These are phyloP conservation scores for Monopis laevigella DNA, from an alignment of 2,888 invertebrate species.

Conservation along the genomic window DNA sequence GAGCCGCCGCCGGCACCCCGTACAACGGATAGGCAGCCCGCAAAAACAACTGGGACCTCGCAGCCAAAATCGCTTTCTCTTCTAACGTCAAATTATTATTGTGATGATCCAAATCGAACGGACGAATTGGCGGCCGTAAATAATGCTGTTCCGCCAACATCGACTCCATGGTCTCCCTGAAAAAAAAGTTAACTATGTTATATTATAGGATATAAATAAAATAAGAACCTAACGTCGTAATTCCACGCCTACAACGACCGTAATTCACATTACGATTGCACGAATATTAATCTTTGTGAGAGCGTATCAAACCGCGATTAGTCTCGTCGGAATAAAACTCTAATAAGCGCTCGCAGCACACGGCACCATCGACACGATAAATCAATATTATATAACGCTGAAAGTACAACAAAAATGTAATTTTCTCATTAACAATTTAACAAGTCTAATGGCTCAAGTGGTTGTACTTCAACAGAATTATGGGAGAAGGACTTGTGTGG, in stretches of 20 bases:
- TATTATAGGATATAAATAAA: not conserved
- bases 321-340: constrained; percentile 6
- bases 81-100: constrained; percentile 78
- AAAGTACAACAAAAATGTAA: constrained; percentile 4
- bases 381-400: not conserved
- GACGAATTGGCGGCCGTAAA: constrained; percentile 78
- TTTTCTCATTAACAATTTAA: constrained; percentile 4
- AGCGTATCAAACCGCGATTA: constrained; percentile 34
- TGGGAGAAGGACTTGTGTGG: constrained; percentile 8
- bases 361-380: not conserved
- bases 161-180: constrained; percentile 90
- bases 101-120: constrained; percentile 77
- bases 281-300: constrained; percentile 26
- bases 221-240: not conserved
- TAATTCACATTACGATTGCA: constrained; percentile 6
- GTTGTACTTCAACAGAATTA: constrained; percentile 10
- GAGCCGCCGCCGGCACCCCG: constrained; percentile 62
- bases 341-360: too few relatives aligned
- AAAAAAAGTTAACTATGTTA: constrained; percentile 27
- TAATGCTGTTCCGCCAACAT: constrained; percentile 88
- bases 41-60: constrained; percentile 78
- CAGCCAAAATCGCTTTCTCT: constrained; percentile 81
- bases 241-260: not conserved
- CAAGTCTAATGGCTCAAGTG: constrained; percentile 8
- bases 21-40: constrained; percentile 73